A percentile compares a stretch with the other conserved stretches of the same genome.
Conservation (phyloP, 1,140 invertebrate species). For the Anoplophora glabripennis region DNA sequence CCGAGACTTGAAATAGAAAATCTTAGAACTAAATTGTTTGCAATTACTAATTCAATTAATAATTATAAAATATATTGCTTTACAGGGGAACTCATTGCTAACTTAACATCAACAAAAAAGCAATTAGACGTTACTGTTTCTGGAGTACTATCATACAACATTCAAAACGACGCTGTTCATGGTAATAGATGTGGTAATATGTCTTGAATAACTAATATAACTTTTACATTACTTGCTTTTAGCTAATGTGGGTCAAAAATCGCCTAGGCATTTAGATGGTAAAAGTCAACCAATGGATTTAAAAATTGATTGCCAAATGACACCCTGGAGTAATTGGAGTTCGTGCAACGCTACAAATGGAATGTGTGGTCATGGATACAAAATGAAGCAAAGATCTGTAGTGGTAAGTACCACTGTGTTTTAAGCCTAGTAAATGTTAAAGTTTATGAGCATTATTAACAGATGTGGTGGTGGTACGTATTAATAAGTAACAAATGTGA, state of each 20-base stretch:
- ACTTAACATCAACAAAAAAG: conserved; percentile 39
- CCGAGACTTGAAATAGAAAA: too few species aligned
- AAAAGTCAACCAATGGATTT: conserved; percentile 5
- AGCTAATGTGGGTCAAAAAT: neutral
- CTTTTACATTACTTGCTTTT: conserved; percentile 1
- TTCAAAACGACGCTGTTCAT: conserved; percentile 42
- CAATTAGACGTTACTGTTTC: conserved; percentile 42
- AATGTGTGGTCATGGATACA: conserved; percentile 29
- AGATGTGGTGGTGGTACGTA: too few species aligned
- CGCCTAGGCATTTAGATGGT: conserved; percentile 1
- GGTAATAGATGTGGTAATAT: conserved; percentile 31
- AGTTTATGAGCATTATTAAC: too few species aligned
- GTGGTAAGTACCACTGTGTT: conserved; percentile 33
- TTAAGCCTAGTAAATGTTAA: too few species aligned
- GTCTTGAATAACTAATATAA: conserved; percentile 12
- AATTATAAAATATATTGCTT: conserved; percentile 26
- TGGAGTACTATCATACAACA: conserved; percentile 43
- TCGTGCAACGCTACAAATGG: conserved; percentile 23
- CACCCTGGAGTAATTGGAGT: conserved; percentile 36
- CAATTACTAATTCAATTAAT: conserved; percentile 16
- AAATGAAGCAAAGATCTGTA: conserved; percentile 42
- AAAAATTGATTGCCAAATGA: conserved; percentile 20
- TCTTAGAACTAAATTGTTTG: neutral
- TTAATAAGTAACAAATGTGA: too few species aligned
- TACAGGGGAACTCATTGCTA: conserved; percentile 43